Conservation (phyloP, 2,888 invertebrate species). For the Xanthia icteritia region DNA sequence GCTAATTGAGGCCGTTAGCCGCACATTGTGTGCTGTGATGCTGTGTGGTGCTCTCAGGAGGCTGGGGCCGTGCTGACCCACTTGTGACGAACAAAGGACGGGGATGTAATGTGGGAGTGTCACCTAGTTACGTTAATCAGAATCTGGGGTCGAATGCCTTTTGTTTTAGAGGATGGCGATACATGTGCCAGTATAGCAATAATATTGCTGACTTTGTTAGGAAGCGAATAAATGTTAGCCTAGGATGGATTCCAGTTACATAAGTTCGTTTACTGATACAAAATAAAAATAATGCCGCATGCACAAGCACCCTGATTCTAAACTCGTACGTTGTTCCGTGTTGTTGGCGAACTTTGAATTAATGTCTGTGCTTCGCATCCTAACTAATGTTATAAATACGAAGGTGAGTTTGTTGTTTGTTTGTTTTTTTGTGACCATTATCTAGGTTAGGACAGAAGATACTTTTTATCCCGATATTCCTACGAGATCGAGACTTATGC, state of each 20-base stretch:
- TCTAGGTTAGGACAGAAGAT: too few relatives aligned
- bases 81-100: conserved; percentile 50
- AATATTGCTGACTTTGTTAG: not conserved
- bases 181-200: not conserved
- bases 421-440: too few relatives aligned
- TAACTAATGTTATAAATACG: too few relatives aligned
- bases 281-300: not conserved
- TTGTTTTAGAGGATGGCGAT: conserved; percentile 37
- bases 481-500: too few relatives aligned
- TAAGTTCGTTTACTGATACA: not conserved
- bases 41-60: conserved; percentile 13
- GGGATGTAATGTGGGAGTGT: conserved; percentile 30
- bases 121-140: conserved; percentile 48
- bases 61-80: conserved; percentile 51
- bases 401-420: too few relatives aligned
- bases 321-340: not conserved
- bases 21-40: conserved; percentile 44
- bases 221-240: not conserved
- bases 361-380: not conserved
- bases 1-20: conserved; percentile 61
- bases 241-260: not conserved
- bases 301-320: not conserved
- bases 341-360: not conserved
- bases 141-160: conserved; percentile 36
- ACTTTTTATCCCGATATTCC: too few relatives aligned